Evolutionary conservation across 2,797 vertebrate species (phyloP).

Genomic region (Helarctos malayanus): DNA sequence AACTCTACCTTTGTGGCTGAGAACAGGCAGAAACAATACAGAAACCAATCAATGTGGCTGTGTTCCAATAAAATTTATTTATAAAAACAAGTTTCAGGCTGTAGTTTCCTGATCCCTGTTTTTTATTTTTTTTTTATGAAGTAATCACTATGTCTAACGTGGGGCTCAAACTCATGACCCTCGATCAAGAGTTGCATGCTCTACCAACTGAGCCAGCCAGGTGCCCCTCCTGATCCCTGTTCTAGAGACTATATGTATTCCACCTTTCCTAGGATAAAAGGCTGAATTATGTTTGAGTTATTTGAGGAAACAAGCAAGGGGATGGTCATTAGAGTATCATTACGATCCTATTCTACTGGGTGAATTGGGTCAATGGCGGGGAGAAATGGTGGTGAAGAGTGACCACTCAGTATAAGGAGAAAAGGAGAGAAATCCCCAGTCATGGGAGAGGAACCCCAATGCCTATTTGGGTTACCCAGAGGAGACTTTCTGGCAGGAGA

Average conservation of each 20-base stretch:
- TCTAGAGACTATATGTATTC: conserved; percentile 1
- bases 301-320: not conserved
- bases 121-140: not conserved
- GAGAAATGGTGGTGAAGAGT: not conserved
- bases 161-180: not conserved
- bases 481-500: not conserved
- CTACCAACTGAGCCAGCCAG: not conserved
- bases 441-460: not conserved
- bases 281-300: not conserved
- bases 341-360: not conserved
- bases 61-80: conserved; percentile 60
- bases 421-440: not conserved
- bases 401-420: not conserved
- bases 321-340: not conserved
- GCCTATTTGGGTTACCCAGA: not conserved
- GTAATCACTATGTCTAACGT: not conserved
- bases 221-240: not conserved
- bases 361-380: not conserved
- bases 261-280: not conserved
- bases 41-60: not conserved
- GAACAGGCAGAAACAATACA: not conserved
- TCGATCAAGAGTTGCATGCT: not conserved
- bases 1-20: not conserved
- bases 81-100: conserved; percentile 45
- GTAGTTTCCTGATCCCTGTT: not conserved